These are phyloP conservation scores for Chaenogobius annularis DNA, from an alignment of 2,113 vertebrate genomes.

Conservation along the genomic window DNA sequence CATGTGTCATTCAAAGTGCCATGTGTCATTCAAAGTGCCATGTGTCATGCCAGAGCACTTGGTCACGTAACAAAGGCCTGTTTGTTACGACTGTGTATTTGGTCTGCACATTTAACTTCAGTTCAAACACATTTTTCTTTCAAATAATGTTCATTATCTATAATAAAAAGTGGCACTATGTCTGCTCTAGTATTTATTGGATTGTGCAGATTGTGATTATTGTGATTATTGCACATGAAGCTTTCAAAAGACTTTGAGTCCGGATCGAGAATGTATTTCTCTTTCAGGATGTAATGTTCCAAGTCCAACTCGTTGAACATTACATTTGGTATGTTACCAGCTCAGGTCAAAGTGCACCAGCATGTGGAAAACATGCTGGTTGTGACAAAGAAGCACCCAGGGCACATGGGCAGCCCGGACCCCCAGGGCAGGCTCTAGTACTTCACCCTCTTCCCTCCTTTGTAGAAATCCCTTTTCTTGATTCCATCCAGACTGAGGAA, in stretches of 20 bases:
- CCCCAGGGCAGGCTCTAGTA: slow-evolving; percentile 93
- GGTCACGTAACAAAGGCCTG: too few species aligned
- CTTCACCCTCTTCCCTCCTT: slow-evolving; percentile 82
- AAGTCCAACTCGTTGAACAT: slow-evolving; percentile 85
- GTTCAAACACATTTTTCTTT: too few species aligned
- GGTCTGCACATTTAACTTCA: too few species aligned
- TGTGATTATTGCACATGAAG: too few species aligned
- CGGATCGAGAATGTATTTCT: slow-evolving; percentile 83
- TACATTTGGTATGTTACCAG: slow-evolving; percentile 80
- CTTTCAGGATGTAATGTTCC: slow-evolving; percentile 81
- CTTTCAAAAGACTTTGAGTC: slow-evolving; percentile 33
- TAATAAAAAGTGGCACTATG: too few species aligned
- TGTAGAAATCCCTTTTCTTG: slow-evolving; percentile 86
- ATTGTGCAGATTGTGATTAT: too few species aligned
- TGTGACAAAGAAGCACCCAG: slow-evolving; percentile 86
- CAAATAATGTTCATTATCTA: too few species aligned
- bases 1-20: too few species aligned
- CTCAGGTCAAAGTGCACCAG: slow-evolving; percentile 86
- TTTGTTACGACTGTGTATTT: too few species aligned
- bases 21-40: too few species aligned
- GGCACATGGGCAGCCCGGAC: slow-evolving; percentile 82
- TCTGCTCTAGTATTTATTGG: slow-evolving; percentile 2
- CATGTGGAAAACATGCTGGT: slow-evolving; percentile 89
- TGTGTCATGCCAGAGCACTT: too few species aligned
- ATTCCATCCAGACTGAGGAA: slow-evolving; percentile 81